Evolutionary conservation across 2,888 invertebrate genomes (phyloP).

Genomic region (Drosophila anceps): DNA sequence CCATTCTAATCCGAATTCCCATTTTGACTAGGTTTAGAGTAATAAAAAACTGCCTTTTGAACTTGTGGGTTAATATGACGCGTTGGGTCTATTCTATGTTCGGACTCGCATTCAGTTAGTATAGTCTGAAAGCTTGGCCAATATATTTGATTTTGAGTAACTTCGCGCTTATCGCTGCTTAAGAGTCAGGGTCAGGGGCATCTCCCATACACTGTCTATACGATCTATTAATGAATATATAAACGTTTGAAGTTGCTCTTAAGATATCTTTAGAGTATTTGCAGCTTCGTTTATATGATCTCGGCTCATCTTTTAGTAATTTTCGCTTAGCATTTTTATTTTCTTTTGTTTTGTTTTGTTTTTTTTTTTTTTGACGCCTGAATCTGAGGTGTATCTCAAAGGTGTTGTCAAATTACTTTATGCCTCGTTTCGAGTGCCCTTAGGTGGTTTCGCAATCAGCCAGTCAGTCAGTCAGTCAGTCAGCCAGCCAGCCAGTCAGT

Average conservation of each 20-base stretch:
- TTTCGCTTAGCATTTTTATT: background rate
- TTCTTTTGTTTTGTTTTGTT: background rate
- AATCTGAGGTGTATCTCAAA: constrained; percentile 34
- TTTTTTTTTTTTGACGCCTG: constrained; percentile 16
- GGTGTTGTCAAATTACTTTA: constrained; percentile 46
- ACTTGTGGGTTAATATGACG: background rate
- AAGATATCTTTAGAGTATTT: constrained; percentile 10
- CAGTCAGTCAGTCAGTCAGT: constrained; percentile 33
- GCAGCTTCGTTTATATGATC: constrained; percentile 12
- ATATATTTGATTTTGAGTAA: too few species aligned
- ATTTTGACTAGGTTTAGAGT: background rate
- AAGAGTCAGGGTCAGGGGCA: background rate
- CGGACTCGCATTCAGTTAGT: too few species aligned
- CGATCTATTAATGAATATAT: background rate
- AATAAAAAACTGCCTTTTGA: background rate
- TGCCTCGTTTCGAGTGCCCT: constrained; percentile 69
- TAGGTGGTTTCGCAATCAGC: constrained; percentile 73
- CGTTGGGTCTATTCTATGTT: too few species aligned
- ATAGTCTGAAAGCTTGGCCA: too few species aligned
- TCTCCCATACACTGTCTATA: background rate
- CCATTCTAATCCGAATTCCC: background rate
- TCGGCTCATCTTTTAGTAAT: constrained; percentile 24
- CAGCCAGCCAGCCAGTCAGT: constrained; percentile 25
- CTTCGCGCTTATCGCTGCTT: background rate
- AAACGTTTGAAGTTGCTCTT: background rate